Evolutionary conservation across 92 coral and sea anemone species (phyloP).

Genomic region (Porites lobata): DNA sequence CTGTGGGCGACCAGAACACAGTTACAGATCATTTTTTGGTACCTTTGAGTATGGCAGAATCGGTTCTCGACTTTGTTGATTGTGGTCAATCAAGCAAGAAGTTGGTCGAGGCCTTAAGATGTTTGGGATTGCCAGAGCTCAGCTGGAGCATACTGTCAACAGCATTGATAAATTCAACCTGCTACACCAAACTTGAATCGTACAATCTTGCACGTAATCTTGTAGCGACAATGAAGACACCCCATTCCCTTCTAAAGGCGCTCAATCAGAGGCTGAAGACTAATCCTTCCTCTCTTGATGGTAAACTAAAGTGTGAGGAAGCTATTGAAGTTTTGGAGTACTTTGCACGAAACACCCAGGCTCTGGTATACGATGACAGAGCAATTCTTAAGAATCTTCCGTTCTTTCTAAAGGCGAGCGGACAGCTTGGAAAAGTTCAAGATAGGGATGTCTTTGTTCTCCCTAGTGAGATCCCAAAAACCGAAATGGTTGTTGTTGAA

Average conservation of each 20-base stretch:
- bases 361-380: not conserved
- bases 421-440: conserved; percentile 15
- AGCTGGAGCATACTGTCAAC: not conserved
- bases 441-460: conserved; percentile 38
- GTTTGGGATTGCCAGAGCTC: conserved; percentile 35
- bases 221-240: conserved; percentile 64
- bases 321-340: conserved; percentile 43
- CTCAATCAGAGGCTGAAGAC: conserved; percentile 45
- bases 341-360: conserved; percentile 23
- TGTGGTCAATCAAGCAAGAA: not conserved
- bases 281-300: conserved; percentile 2
- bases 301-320: not conserved
- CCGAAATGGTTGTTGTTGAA: conserved; percentile 56
- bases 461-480: conserved; percentile 43
- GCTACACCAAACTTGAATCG: not conserved
- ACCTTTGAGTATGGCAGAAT: conserved; percentile 48
- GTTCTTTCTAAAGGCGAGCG: conserved; percentile 46
- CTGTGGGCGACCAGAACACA: not conserved
- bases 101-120: conserved; percentile 16
- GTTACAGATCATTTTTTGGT: conserved; percentile 42
- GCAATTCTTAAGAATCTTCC: conserved; percentile 54
- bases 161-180: too few species aligned
- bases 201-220: conserved; percentile 21
- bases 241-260: conserved; percentile 50
- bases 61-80: conserved; percentile 32